Percentiles rank a stretch among this genome's conserved stretches.
These are phyloP conservation scores for Invenusta paracnida DNA, from an alignment of 2,888 invertebrate genomes.

Conservation along the genomic window DNA sequence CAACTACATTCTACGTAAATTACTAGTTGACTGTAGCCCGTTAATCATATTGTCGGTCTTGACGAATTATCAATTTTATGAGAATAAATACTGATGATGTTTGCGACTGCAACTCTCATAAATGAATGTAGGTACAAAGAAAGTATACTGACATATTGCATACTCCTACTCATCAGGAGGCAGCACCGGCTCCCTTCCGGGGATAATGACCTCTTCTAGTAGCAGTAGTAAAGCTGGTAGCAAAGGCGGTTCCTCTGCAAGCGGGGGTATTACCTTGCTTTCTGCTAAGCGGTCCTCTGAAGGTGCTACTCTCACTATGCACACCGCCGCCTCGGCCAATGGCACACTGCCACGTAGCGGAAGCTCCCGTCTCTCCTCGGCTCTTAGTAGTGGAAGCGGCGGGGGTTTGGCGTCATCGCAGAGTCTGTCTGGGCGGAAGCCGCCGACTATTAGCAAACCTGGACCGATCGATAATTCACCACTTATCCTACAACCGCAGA, in stretches of 20 bases:
- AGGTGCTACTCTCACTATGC: no score
- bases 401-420: neutral
- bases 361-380: neutral
- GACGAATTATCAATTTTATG: no score
- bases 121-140: no score
- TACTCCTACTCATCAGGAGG: no score
- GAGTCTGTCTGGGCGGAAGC: neutral
- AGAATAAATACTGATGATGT: no score
- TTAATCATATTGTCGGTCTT: no score
- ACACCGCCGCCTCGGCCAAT: slow-evolving; percentile 51
- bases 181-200: neutral
- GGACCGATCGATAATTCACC: slow-evolving; percentile 74
- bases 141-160: no score
- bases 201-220: slow-evolving; percentile 24
- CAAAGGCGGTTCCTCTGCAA: slow-evolving; percentile 47
- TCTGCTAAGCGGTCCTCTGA: neutral
- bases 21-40: no score
- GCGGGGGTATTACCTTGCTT: neutral
- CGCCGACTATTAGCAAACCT: slow-evolving; percentile 61
- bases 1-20: no score
- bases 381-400: no score
- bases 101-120: no score
- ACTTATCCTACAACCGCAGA: slow-evolving; percentile 66
- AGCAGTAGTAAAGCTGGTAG: slow-evolving; percentile 50
- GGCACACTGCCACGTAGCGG: slow-evolving; percentile 50